Conservation (phyloP, 2,797 vertebrate genomes). For the Coregonus suidteri region DNA sequence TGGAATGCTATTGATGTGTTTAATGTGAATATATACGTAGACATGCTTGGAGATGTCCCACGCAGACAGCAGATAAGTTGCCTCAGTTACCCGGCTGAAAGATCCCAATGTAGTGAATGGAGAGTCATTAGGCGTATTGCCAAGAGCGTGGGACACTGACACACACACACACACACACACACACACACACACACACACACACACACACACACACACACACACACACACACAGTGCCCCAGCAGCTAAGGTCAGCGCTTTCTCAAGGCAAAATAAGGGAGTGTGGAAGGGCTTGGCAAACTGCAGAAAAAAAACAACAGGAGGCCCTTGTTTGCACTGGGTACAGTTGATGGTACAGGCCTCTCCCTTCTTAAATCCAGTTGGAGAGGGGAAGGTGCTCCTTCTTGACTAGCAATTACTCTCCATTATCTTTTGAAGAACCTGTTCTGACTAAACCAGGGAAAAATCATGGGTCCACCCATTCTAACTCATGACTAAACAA, state of each 20-base stretch:
- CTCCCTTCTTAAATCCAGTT: constrained; percentile 43
- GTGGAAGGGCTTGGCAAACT: constrained; percentile 72
- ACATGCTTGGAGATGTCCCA: constrained; percentile 28
- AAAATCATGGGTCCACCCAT: not conserved
- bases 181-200: too few relatives aligned
- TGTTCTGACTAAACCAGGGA: not conserved
- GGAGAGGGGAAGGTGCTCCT: constrained; percentile 29
- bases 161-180: not conserved
- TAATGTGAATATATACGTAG: constrained; percentile 21
- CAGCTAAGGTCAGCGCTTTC: constrained; percentile 79
- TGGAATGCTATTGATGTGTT: constrained; percentile 20
- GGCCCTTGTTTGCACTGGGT: constrained; percentile 44
- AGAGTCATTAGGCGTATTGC: constrained; percentile 22
- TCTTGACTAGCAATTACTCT: not conserved
- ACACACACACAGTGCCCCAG: constrained; percentile 37
- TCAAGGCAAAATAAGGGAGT: constrained; percentile 75
- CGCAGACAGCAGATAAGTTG: constrained; percentile 42
- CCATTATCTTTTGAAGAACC: not conserved
- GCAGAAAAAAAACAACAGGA: constrained; percentile 70
- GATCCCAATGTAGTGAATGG: not conserved
- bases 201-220: too few relatives aligned
- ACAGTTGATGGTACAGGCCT: constrained; percentile 39
- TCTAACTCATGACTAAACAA: not conserved
- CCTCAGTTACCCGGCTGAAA: not conserved
- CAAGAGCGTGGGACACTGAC: constrained; percentile 32